These are phyloP conservation scores for Meandrusa payeni DNA, from an alignment of 2,888 invertebrate genomes.

Conservation along the genomic window DNA sequence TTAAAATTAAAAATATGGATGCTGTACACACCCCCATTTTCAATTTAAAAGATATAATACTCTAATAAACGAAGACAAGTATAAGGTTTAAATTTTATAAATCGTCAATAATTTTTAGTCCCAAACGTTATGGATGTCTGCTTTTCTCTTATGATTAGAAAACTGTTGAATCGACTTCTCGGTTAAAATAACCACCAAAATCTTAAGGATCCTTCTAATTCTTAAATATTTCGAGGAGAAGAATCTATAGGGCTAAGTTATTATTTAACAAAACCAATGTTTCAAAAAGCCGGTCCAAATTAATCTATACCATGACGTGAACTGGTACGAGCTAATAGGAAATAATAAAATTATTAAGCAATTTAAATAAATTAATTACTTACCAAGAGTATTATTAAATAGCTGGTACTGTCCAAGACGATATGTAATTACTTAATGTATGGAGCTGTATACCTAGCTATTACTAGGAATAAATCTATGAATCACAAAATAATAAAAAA, in stretches of 20 bases:
- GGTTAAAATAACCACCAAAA: constrained; percentile 13
- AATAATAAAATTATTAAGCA: constrained; percentile 7
- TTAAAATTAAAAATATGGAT: too few relatives aligned
- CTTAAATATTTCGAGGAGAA: background rate
- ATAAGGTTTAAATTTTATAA: too few relatives aligned
- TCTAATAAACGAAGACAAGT: too few relatives aligned
- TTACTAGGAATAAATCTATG: constrained; percentile 31
- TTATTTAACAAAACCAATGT: background rate
- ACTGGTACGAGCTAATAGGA: constrained; percentile 19
- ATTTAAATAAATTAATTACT: constrained; percentile 3
- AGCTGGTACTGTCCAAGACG: constrained; percentile 23
- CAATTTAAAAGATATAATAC: too few relatives aligned
- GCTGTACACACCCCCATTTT: too few relatives aligned
- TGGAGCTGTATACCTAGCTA: constrained; percentile 28
- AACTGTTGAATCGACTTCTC: too few relatives aligned
- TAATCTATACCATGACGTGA: constrained; percentile 50
- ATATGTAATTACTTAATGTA: constrained; percentile 17
- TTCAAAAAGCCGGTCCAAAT: constrained; percentile 25
- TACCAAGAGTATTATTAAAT: constrained; percentile 7
- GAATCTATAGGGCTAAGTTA: background rate
- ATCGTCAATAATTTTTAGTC: too few relatives aligned
- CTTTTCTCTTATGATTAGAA: too few relatives aligned
- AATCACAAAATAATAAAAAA: constrained; percentile 47
- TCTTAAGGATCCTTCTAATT: background rate
- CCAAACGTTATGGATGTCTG: too few relatives aligned